These are phyloP conservation scores for Mallateleia sp. DNA, from an alignment of 2,888 invertebrate genomes.

Conservation along the genomic window DNA sequence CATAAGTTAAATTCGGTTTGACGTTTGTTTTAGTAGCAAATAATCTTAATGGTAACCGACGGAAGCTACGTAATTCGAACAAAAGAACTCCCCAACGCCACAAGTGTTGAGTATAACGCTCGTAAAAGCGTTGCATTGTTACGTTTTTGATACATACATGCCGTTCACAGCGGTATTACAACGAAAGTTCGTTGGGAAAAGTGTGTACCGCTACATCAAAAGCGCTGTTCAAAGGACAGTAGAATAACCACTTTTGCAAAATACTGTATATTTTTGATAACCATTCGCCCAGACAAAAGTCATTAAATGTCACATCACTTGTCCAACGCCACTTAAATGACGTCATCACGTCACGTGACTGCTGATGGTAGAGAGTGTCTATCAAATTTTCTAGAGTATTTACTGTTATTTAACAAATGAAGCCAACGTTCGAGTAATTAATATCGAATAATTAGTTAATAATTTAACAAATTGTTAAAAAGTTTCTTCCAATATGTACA, in stretches of 20 bases:
- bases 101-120: constrained; percentile 24
- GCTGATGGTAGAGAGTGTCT: too few species aligned
- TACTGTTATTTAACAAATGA: too few species aligned
- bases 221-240: constrained; percentile 12
- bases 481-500: too few species aligned
- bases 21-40: constrained; percentile 9
- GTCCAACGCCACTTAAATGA: too few species aligned
- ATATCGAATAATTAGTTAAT: too few species aligned
- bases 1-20: constrained; percentile 50
- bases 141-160: constrained; percentile 64
- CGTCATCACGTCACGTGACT: background rate
- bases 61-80: constrained; percentile 41
- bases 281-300: background rate
- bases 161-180: constrained; percentile 52
- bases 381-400: too few species aligned
- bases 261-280: background rate
- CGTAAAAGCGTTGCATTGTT: constrained; percentile 65
- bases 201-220: constrained; percentile 36
- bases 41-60: constrained; percentile 51
- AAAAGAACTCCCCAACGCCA: constrained; percentile 47
- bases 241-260: constrained; percentile 16
- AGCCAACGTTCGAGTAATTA: too few species aligned
- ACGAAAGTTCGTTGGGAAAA: constrained; percentile 39
- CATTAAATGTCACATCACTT: background rate
- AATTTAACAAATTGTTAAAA: too few species aligned